Percentiles rank a stretch among this genome's conserved stretches.
Evolutionary conservation across 2,888 invertebrate species (phyloP).

Genomic region (Leptopilina myrica): DNA sequence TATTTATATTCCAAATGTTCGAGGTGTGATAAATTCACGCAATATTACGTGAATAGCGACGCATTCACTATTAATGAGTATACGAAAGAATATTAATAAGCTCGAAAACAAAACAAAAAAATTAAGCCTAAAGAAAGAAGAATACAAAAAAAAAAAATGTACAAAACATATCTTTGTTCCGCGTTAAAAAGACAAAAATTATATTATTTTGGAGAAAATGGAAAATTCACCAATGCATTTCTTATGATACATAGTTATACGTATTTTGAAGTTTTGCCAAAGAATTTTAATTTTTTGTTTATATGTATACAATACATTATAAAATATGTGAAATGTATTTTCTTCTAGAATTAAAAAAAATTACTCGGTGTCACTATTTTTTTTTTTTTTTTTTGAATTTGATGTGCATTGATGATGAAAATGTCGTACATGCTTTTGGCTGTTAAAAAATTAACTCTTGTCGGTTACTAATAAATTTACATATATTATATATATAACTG

Average conservation of each 20-base stretch:
- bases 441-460: slow-evolving; percentile 19
- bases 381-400: not conserved
- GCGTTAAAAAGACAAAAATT: slow-evolving; percentile 33
- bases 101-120: slow-evolving; percentile 40
- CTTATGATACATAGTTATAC: not conserved
- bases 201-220: slow-evolving; percentile 30
- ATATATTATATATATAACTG: too few relatives aligned
- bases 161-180: slow-evolving; percentile 43
- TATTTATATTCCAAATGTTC: slow-evolving; percentile 63
- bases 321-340: not conserved
- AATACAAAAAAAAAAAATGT: too few relatives aligned
- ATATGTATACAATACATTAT: not conserved
- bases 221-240: slow-evolving; percentile 34
- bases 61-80: slow-evolving; percentile 54
- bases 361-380: not conserved
- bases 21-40: slow-evolving; percentile 18
- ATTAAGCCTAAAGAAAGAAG: slow-evolving; percentile 34
- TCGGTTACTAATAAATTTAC: slow-evolving; percentile 24
- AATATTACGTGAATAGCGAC: slow-evolving; percentile 50
- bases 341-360: not conserved
- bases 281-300: not conserved
- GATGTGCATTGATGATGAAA: slow-evolving; percentile 31
- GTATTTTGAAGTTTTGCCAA: not conserved
- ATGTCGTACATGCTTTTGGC: slow-evolving; percentile 29
- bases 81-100: slow-evolving; percentile 49